Evolutionary conservation across 1,140 invertebrate genomes (phyloP).

Genomic region (Drosophila sucinea): DNA sequence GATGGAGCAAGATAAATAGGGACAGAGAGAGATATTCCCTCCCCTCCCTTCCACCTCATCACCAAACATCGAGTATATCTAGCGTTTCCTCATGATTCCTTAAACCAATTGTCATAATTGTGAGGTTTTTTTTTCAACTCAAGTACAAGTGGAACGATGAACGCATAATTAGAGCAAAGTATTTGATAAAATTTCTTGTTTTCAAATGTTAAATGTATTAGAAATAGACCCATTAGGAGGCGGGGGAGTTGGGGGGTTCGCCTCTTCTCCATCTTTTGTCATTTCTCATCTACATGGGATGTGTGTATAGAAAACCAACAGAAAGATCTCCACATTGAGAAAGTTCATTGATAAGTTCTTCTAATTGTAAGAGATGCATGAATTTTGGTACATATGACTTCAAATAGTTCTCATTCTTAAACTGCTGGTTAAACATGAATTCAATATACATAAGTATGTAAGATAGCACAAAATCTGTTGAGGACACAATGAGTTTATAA

Average conservation of each 20-base stretch:
- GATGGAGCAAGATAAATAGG: slow-evolving; percentile 4
- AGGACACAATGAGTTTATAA: slow-evolving; percentile 9
- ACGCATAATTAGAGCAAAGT: not conserved
- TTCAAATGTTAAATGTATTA: too few relatives aligned
- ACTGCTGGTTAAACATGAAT: not conserved
- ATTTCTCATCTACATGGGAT: not conserved
- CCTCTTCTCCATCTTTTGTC: not conserved
- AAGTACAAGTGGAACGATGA: not conserved
- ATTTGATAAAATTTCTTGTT: not conserved
- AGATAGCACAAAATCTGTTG: slow-evolving; percentile 7
- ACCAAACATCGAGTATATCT: not conserved
- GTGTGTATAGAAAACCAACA: not conserved
- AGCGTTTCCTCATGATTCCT: slow-evolving; percentile 1
- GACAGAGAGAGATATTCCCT: not conserved
- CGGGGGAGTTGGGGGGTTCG: not conserved
- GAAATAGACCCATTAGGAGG: too few relatives aligned
- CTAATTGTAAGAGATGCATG: not conserved
- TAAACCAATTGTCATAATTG: not conserved
- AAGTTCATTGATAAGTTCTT: not conserved
- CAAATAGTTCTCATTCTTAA: not conserved
- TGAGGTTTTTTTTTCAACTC: not conserved
- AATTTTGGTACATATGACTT: not conserved
- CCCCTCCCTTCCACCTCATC: not conserved
- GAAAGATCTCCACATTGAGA: slow-evolving; percentile 9
- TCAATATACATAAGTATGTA: not conserved